Evolutionary conservation across 1,140 invertebrate species (phyloP), one percentile per base, ranked within the genome.

Genomic region (Cotesia typhae): DNA sequence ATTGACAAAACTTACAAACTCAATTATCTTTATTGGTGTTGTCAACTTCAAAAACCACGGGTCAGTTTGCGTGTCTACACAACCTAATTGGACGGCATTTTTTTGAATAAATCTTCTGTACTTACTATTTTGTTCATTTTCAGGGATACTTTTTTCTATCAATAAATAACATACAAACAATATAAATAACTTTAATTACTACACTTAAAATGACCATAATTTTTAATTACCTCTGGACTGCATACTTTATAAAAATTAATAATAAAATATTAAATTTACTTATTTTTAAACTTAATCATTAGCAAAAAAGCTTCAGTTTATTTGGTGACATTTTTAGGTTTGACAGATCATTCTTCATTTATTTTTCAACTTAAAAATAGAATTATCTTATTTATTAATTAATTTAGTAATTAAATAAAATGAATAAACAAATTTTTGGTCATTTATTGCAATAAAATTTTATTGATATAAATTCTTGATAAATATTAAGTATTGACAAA

Each of bases 1-100:
- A 71, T n/a, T 75, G 41, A 52, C 28, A 70, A 64, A 70, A 78
- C 77, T 79, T 68, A 81, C 82, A 51, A 83, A 79, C 60, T 82
- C 70, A 68, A 82, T 73, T 75, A 82, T 77, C 5, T 81, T 81
- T 0, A 84, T 36, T 12, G 60, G 60, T 0, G 7, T 28, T 38
- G 60, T 38, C 35, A 63, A 37, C 12, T 37, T 37, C n/a, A 63
- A n/a, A 37, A 37, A 63, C 60, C 60, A 63, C 4, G 60, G 60
- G 3, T 63, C 28, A 3, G 37, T n/a, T n/a, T 10, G 4, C 4
- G 35, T 12, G n/a, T 63, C 37, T 17, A 63, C 12, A 63, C 60
- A 63, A 4, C 35, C 35, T n/a, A 36, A n/a, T 63, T 28, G 57
- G 9, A 59, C 57, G 9, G 57, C 17, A 59, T 7, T 28, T 28